phyloP scores from a whole-genome alignment of 2,797 vertebrate genomes.

The Microhierax caerulescens region DNA sequence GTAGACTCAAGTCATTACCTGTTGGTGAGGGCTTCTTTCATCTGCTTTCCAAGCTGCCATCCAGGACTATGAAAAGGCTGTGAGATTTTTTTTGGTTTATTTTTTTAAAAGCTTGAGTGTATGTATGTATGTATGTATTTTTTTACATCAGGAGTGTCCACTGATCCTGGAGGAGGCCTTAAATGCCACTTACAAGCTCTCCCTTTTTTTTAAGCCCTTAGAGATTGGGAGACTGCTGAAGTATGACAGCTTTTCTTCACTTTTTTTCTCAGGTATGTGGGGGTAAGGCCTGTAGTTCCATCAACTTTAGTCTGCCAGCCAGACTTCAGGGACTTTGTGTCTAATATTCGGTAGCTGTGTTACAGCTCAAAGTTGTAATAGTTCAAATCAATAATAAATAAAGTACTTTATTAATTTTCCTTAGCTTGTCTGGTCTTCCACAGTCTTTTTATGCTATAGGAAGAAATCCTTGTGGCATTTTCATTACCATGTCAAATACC shows the following conservation, averaged over 20 bases:
- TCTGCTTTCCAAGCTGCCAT: not conserved
- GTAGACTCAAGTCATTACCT: not conserved
- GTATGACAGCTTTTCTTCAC: not conserved
- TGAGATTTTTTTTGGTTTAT: not conserved
- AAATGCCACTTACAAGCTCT: not conserved
- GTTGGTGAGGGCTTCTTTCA: not conserved
- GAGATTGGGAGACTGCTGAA: not conserved
- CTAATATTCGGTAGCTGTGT: conserved; percentile 28
- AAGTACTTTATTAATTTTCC: conserved; percentile 48
- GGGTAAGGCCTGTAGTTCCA: conserved; percentile 2
- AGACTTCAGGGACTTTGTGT: conserved; percentile 19
- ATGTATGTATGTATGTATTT: conserved; percentile 23
- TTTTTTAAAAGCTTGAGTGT: conserved; percentile 18
- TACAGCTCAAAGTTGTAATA: conserved; percentile 41
- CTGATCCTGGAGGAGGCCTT: conserved; percentile 9
- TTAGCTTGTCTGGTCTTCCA: conserved; percentile 8
- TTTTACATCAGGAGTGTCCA: not conserved
- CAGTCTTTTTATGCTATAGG: not conserved
- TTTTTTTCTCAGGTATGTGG: conserved; percentile 42
- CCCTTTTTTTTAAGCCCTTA: not conserved
- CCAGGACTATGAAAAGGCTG: not conserved
- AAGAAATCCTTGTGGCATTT: not conserved
- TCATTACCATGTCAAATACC: not conserved
- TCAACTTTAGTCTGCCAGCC: conserved; percentile 15
- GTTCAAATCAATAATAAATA: conserved; percentile 42